Percentiles rank a stretch among this genome's conserved stretches.
Conservation (phyloP, 2,888 invertebrate genomes). For the Lucinisca nassula region DNA sequence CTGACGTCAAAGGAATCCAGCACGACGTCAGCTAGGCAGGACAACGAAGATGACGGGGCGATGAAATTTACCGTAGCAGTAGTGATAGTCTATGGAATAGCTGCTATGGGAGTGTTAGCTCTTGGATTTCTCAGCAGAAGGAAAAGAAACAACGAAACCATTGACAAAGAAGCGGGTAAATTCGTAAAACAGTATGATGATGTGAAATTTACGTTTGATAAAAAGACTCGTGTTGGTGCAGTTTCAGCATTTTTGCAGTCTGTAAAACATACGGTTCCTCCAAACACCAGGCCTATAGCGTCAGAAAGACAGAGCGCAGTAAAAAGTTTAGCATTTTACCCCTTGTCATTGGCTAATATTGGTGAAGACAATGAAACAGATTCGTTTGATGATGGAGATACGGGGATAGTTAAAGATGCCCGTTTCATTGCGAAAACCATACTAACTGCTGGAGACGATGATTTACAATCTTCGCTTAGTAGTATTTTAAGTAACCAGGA, state of each 20-base stretch:
- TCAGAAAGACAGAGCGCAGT: neutral
- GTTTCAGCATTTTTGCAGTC: conserved; percentile 42
- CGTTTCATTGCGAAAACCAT: neutral
- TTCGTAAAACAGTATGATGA: conserved; percentile 74
- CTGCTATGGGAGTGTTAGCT: conserved; percentile 77
- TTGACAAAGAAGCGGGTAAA: conserved; percentile 71
- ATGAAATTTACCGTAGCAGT: conserved; percentile 78
- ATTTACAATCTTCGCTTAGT: too few relatives aligned
- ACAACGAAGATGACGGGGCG: conserved; percentile 76
- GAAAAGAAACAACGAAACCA: conserved; percentile 55
- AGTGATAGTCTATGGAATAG: conserved; percentile 77
- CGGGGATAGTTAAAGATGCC: neutral
- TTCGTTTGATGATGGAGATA: neutral
- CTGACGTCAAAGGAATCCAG: neutral
- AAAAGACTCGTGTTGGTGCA: conserved; percentile 61
- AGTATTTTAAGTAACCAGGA: neutral
- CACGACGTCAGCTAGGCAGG: neutral
- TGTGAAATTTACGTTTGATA: conserved; percentile 62
- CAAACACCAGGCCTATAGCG: neutral
- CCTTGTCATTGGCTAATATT: conserved; percentile 50
- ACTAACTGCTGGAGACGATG: neutral
- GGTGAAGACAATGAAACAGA: conserved; percentile 1
- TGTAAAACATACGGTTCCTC: conserved; percentile 34
- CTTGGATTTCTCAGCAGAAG: conserved; percentile 73
- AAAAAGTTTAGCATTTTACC: conserved; percentile 42